Base-by-base conservation (phyloP, 2,888 invertebrate genomes). In the Litoditis marina region DNA sequence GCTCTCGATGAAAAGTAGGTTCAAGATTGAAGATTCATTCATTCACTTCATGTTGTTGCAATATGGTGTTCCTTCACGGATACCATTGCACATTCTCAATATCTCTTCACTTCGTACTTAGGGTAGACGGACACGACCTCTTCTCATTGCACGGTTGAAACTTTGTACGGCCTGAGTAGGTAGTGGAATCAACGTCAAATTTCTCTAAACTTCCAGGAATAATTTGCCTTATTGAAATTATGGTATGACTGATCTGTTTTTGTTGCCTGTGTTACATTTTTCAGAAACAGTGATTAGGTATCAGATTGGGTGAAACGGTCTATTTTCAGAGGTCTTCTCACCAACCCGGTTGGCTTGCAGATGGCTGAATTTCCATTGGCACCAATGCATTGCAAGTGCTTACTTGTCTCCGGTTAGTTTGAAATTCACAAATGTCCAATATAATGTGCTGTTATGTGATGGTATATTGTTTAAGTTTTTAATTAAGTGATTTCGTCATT, bases 301-400 rank as follows among this genome's bases (percentile, higher is more conserved):
- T n/a, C n/a, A n/a, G n/a, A n/a, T n/a, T n/a, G n/a, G n/a, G n/a
- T 22, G 49, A 47, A 8, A 19, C 11, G 22, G 30, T 13, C 2
- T 13, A 19, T 50, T 55, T 63, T 30, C 58, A 71, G 71, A 28
- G 92, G 92, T 0, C 86, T 88, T 58, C 84, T 98, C 63, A 93
- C 93, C 0, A 85, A 87, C 46, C 89, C 90, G 0, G 83, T 90
- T 0, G 98, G 98, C 0, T 86, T 88, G 53, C 87, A 88, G 53
- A 91, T 96, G 88, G 92, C 94, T 0, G 95, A 96, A 84, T 88
- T 96, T 82, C 94, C 96, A 0, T 85, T 96, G 1, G 88, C 88
- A 68, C 93, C 95, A 0, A 89, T 91, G 85, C 88, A 90, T 74
- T 90, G 93, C 0, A 92, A 91, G 84, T 90, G 92, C 82, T 83